phyloP scores from a whole-genome alignment of 2,113 vertebrate species.

The Macrotus californicus region DNA sequence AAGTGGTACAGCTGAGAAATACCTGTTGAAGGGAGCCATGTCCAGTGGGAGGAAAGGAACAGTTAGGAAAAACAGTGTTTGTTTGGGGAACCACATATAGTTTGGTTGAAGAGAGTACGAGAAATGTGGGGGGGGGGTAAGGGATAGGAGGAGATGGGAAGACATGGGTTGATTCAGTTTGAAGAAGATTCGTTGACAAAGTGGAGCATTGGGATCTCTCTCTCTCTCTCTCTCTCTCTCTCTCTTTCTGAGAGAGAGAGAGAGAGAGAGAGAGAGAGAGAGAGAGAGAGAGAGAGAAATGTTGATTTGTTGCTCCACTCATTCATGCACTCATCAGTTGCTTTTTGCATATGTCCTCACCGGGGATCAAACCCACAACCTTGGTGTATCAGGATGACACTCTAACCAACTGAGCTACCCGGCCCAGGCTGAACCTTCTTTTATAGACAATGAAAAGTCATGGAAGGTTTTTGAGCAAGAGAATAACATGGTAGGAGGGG shows the following conservation, averaged over 20 bases:
- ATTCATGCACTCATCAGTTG: too few relatives aligned
- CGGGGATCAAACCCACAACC: too few relatives aligned
- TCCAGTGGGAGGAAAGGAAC: not conserved
- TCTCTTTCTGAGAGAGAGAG: too few relatives aligned
- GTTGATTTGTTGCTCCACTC: too few relatives aligned
- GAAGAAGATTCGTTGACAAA: constrained; percentile 12
- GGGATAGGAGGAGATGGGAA: not conserved
- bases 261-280: too few relatives aligned
- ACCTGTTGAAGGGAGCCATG: not conserved
- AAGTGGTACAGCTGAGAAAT: not conserved
- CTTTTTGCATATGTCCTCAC: too few relatives aligned
- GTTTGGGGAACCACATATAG: not conserved
- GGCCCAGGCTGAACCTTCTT: not conserved
- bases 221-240: not conserved
- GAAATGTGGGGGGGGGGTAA: not conserved
- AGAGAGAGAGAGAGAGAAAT: too few relatives aligned
- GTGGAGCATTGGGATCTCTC: constrained; percentile 12
- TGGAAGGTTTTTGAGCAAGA: constrained; percentile 4
- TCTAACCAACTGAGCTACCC: too few relatives aligned
- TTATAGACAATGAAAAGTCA: constrained; percentile 44
- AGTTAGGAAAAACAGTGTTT: constrained; percentile 14
- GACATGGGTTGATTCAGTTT: not conserved
- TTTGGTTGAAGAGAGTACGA: not conserved
- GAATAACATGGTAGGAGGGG: not conserved
- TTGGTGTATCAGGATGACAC: too few relatives aligned